Evolutionary conservation across 2,113 vertebrate species (phyloP).

Genomic region (Phainopepla nitens): DNA sequence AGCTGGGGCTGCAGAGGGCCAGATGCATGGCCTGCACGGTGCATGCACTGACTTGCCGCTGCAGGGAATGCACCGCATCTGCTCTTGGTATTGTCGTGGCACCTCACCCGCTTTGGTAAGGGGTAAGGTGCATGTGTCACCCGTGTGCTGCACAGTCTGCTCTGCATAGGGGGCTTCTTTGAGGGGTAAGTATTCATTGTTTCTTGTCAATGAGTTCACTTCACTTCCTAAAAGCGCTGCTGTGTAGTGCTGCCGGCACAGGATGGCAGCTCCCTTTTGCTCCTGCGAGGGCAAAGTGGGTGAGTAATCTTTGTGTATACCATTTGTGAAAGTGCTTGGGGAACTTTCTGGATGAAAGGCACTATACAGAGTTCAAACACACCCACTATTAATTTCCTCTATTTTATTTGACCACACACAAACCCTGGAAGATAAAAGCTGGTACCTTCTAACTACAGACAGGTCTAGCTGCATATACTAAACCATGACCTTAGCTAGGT

Average conservation of each 20-base stretch:
- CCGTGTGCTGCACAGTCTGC: neutral
- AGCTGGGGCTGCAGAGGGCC: rapidly evolving
- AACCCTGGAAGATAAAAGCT: neutral
- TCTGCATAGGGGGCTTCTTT: neutral
- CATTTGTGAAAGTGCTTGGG: constrained; percentile 1
- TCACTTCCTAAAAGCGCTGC: constrained; percentile 48
- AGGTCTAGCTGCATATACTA: neutral
- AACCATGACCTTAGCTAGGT: neutral
- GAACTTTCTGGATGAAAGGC: constrained; percentile 14
- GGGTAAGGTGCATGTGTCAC: neutral
- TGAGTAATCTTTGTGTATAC: constrained; percentile 37
- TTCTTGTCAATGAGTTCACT: constrained; percentile 52
- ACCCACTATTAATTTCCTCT: neutral
- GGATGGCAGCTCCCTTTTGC: constrained; percentile 57
- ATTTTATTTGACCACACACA: neutral
- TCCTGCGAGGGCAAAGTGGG: neutral
- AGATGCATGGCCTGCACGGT: neutral
- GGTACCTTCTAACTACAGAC: neutral
- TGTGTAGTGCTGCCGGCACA: constrained; percentile 51
- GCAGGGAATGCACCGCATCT: rapidly evolving
- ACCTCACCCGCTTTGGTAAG: neutral
- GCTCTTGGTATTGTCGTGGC: rapidly evolving
- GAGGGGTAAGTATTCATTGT: constrained; percentile 13
- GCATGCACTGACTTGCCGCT: neutral
- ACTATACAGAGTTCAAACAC: neutral